Evolutionary conservation across 1,140 invertebrate genomes (phyloP).

Genomic region (Drosophila punjabiensis): DNA sequence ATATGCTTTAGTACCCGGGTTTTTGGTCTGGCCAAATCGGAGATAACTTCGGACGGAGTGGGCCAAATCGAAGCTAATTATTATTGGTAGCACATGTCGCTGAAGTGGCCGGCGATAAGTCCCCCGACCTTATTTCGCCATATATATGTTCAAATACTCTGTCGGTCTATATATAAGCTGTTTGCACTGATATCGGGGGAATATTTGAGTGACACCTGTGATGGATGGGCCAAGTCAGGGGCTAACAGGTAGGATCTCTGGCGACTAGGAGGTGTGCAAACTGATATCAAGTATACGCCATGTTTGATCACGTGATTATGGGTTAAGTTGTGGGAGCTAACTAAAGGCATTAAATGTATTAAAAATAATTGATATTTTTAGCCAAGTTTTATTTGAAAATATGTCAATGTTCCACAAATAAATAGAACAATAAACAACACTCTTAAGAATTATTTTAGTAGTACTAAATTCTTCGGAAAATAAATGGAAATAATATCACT

Average conservation of each 20-base stretch:
- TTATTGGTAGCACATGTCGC: constrained; percentile 68
- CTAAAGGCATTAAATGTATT: neutral
- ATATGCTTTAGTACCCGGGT: neutral
- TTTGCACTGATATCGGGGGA: constrained; percentile 26
- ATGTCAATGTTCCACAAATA: neutral
- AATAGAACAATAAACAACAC: neutral
- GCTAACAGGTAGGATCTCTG: neutral
- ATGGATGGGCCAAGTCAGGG: constrained; percentile 26
- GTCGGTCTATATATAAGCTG: constrained; percentile 5
- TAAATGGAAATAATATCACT: neutral
- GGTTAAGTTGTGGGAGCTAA: neutral
- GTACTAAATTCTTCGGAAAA: neutral
- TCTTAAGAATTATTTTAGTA: neutral
- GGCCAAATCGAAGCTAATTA: constrained; percentile 51
- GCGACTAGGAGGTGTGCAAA: neutral
- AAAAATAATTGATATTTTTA: neutral
- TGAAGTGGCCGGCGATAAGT: constrained; percentile 60
- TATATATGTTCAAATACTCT: neutral
- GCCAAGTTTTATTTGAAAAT: neutral
- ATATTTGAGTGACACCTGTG: constrained; percentile 47
- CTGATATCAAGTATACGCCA: constrained; percentile 8
- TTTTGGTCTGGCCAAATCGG: constrained; percentile 5
- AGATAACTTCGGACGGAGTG: constrained; percentile 30
- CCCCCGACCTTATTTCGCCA: constrained; percentile 23
- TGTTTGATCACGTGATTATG: constrained; percentile 16